Base-by-base conservation (phyloP, 37 sponge, comb jelly and placozoan species). In the Chondrosia reniformis region DNA sequence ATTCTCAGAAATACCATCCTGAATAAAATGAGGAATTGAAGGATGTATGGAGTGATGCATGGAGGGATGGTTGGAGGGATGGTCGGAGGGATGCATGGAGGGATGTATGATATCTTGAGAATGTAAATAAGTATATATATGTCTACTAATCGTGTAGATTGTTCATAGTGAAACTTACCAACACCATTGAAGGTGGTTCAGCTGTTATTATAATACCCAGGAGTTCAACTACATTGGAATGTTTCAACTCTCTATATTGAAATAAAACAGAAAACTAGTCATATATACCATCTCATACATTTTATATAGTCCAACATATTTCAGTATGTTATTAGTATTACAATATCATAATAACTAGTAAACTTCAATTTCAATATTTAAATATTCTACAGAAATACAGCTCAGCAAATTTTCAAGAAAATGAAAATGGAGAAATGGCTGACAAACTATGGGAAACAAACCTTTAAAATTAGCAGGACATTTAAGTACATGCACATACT, bases 141-240 rank as follows among this genome's bases (percentile, higher is more conserved):
- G 10, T 49, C 52, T 19, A 49, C 10, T 19, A 49, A 49, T 10
- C 52, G 52, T 10, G 10, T 19, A 49, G 15, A 49, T 49, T 49
- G 52, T 49, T 15, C 75, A 45, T 46, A 46, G 46, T 34, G 22
- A 4, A n/a, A 17, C 77, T 25, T 21, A 89, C 80, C 63, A 79
- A 15, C 17, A 84, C 71, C 45, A 84, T 56, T 45, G 81, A 67
- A 0, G 71, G 64, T 4, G 74, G 64, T 22, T 89, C 76, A 36
- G 79, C 79, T 4, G 49, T 75, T 21, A 59, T 46, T 36, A 76
- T 41, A 63, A 84, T 74, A 55, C 89, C 89, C 72, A 89, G 45
- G 21, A 89, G 61, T 22, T 76, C 71, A 15, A 89, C 64, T 10
- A 89, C 89, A 78, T 89, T 89, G 39, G 77, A 73, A 25, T 89